phyloP scores from a whole-genome alignment of 35 echinoderm and acorn worm genomes.

The Lytechinus variegatus region DNA sequence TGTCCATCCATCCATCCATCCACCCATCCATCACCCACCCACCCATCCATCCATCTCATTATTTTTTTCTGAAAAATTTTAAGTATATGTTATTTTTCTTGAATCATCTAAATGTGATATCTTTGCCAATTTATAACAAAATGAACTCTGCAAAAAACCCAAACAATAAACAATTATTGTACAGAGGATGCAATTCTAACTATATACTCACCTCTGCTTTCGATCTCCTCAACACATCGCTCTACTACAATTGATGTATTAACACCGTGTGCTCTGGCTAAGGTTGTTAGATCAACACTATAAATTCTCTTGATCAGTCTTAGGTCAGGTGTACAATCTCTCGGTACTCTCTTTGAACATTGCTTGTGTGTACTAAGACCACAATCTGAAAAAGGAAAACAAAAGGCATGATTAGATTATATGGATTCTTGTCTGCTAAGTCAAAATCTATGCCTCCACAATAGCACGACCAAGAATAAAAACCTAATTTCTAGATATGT shows the following conservation, averaged over 20 bases:
- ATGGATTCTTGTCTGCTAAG: no score
- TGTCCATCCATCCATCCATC: no score
- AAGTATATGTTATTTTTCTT: no score
- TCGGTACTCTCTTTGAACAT: conserved; percentile 91
- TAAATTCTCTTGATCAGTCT: conserved; percentile 92
- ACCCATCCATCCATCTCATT: background rate
- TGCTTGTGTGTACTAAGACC: conserved; percentile 95
- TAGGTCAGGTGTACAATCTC: conserved; percentile 85
- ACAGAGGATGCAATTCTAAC: no score
- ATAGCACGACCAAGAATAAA: no score
- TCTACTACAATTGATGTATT: conserved; percentile 85
- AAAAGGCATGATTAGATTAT: background rate
- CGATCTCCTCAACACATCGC: conserved; percentile 87
- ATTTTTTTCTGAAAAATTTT: background rate
- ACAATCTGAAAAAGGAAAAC: conserved; percentile 75
- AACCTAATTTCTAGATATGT: no score
- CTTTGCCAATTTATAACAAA: no score
- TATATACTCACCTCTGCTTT: conserved; percentile 74
- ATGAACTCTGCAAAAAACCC: background rate
- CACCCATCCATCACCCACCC: no score
- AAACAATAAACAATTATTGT: background rate
- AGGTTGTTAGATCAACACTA: conserved; percentile 89
- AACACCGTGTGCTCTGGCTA: conserved; percentile 91
- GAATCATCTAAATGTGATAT: no score
- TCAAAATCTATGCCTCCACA: no score